Evolutionary conservation across 2,888 invertebrate genomes (phyloP).

Genomic region (Lamproptera curius): DNA sequence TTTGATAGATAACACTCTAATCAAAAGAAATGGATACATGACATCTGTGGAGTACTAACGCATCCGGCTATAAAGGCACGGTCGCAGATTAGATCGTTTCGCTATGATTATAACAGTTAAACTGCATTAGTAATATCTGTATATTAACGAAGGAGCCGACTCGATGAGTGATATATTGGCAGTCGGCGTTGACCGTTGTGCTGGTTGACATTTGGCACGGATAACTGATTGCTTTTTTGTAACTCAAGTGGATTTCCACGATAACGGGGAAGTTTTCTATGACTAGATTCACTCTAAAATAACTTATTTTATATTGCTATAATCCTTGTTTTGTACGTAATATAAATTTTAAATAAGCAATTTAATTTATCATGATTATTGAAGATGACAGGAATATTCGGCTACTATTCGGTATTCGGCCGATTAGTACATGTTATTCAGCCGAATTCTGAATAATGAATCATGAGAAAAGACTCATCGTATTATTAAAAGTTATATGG

Average conservation of each 20-base stretch:
- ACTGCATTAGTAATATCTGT: neutral
- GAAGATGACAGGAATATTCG: too few relatives aligned
- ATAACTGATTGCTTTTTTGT: neutral
- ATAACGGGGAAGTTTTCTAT: neutral
- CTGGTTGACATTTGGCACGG: neutral
- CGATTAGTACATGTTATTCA: too few relatives aligned
- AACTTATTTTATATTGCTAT: neutral
- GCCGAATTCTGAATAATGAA: too few relatives aligned
- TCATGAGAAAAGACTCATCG: too few relatives aligned
- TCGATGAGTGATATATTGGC: neutral
- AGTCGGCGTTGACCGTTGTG: neutral
- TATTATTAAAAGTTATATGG: too few relatives aligned
- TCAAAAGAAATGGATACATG: slow-evolving; percentile 22
- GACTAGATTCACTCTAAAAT: neutral
- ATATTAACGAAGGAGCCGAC: neutral
- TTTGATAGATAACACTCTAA: slow-evolving; percentile 21
- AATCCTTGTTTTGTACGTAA: neutral
- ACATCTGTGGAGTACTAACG: slow-evolving; percentile 14
- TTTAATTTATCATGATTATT: too few relatives aligned
- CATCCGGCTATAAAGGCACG: slow-evolving; percentile 18
- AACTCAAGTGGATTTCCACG: neutral
- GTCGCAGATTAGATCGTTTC: slow-evolving; percentile 6
- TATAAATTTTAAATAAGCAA: too few relatives aligned
- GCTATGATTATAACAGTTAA: neutral
- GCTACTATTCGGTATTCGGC: too few relatives aligned